A percentile compares a stretch with the other conserved stretches of the same genome.
These are phyloP conservation scores for Hylaeus anthracinus DNA, from an alignment of 1,140 invertebrate genomes.

Conservation along the genomic window DNA sequence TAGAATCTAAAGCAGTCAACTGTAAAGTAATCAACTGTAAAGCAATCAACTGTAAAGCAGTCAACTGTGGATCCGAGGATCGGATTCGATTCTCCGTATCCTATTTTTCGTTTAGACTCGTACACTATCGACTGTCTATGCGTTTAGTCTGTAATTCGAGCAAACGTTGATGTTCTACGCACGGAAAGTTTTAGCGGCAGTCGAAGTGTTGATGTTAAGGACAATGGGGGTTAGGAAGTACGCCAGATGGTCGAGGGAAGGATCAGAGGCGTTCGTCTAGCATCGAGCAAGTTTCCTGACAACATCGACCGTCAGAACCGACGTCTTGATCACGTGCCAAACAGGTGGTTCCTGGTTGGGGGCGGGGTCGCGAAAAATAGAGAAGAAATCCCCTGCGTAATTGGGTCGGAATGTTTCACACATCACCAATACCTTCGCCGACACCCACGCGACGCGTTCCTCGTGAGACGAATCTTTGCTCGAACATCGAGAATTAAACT, in stretches of 20 bases:
- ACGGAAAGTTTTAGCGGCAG: neutral
- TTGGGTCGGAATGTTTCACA: slow-evolving; percentile 79
- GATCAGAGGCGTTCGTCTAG: neutral
- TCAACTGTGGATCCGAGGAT: too few species aligned
- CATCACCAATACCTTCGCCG: slow-evolving; percentile 74
- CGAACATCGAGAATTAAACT: neutral
- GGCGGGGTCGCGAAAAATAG: slow-evolving; percentile 62
- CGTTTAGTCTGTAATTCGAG: too few species aligned
- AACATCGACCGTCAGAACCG: slow-evolving; percentile 11
- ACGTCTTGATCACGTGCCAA: slow-evolving; percentile 74
- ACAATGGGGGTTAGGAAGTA: too few species aligned
- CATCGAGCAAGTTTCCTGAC: slow-evolving; percentile 12
- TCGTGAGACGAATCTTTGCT: slow-evolving; percentile 38
- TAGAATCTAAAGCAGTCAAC: too few species aligned
- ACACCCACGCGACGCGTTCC: slow-evolving; percentile 57
- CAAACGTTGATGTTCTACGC: too few species aligned
- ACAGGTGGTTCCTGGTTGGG: slow-evolving; percentile 75
- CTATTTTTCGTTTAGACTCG: too few species aligned
- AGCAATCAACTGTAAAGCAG: too few species aligned
- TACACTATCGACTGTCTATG: too few species aligned
- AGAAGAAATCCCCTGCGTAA: slow-evolving; percentile 61
- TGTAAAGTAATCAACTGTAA: too few species aligned
- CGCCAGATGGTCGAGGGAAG: neutral
- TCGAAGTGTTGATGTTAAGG: neutral
- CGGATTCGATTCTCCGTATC: too few species aligned